A percentile compares a stretch with the other conserved stretches of the same genome.
phyloP scores from a whole-genome alignment of 2,888 invertebrate genomes.

The Bimastos eiseni region DNA sequence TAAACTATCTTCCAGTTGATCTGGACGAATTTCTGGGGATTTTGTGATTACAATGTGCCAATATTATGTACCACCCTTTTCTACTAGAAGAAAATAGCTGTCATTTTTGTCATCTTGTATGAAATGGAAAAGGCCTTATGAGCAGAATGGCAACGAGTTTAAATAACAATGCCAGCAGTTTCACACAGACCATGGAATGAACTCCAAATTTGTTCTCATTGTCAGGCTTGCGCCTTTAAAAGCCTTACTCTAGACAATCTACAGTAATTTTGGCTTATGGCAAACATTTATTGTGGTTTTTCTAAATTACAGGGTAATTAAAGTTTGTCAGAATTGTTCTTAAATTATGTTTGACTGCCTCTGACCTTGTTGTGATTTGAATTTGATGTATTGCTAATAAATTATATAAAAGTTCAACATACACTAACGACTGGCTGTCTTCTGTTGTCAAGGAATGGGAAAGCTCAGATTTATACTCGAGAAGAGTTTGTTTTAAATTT shows the following conservation, averaged over 20 bases:
- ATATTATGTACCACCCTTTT: background rate
- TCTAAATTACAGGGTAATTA: background rate
- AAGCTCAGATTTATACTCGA: background rate
- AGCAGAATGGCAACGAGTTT: background rate
- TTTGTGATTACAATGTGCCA: background rate
- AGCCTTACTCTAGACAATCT: background rate
- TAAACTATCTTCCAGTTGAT: background rate
- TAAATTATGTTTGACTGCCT: background rate
- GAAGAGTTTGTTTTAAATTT: background rate
- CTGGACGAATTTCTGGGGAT: slow-evolving; percentile 6
- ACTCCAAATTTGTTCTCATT: background rate
- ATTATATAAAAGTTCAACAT: background rate
- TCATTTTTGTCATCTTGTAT: background rate
- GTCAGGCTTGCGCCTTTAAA: background rate
- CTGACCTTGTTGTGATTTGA: background rate
- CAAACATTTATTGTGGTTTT: background rate
- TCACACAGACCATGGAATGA: background rate
- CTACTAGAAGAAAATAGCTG: slow-evolving; percentile 3
- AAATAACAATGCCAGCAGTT: background rate
- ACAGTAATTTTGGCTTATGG: background rate
- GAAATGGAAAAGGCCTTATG: background rate
- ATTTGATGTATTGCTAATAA: background rate
- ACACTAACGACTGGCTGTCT: background rate
- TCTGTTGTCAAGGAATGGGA: background rate
- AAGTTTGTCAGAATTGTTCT: background rate